A percentile compares a stretch with the other conserved stretches of the same genome.
phyloP scores from a whole-genome alignment of 2,113 vertebrate species.

The Pituophis catenifer region DNA sequence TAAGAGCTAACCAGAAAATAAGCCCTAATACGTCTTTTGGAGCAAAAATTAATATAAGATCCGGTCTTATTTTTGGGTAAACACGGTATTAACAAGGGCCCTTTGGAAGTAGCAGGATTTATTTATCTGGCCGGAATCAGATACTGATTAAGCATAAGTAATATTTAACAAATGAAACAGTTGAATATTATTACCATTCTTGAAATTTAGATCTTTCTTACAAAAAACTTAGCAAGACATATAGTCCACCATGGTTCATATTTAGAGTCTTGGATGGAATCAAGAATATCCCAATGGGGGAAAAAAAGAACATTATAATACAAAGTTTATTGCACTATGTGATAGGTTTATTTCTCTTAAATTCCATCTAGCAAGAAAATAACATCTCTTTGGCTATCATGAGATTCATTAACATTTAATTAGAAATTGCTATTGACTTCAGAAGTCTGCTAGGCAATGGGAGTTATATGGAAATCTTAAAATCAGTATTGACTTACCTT shows the following conservation, averaged over 20 bases:
- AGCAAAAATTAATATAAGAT: too few relatives aligned
- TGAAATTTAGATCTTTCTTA: not conserved
- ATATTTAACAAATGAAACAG: not conserved
- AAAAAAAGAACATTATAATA: not conserved
- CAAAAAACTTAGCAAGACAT: conserved; percentile 1
- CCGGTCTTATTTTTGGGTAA: too few relatives aligned
- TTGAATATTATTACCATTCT: not conserved
- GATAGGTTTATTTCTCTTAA: conserved; percentile 8
- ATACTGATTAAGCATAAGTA: not conserved
- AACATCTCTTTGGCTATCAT: not conserved
- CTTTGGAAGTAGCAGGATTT: not conserved
- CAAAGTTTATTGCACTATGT: not conserved
- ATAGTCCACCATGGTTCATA: not conserved
- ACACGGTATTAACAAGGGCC: not conserved
- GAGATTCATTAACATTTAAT: conserved; percentile 14
- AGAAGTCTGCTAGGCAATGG: not conserved
- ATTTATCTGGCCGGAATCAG: not conserved
- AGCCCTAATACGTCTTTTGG: too few relatives aligned
- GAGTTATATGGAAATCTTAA: conserved; percentile 15
- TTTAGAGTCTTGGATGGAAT: not conserved
- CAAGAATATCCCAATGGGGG: not conserved
- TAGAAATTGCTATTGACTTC: conserved; percentile 7
- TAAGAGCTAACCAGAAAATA: too few relatives aligned
- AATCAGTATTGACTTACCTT: not conserved
- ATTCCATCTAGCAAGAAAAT: not conserved